phyloP scores from a whole-genome alignment of 2,888 invertebrate genomes.

The Keiferia lycopersicella region DNA sequence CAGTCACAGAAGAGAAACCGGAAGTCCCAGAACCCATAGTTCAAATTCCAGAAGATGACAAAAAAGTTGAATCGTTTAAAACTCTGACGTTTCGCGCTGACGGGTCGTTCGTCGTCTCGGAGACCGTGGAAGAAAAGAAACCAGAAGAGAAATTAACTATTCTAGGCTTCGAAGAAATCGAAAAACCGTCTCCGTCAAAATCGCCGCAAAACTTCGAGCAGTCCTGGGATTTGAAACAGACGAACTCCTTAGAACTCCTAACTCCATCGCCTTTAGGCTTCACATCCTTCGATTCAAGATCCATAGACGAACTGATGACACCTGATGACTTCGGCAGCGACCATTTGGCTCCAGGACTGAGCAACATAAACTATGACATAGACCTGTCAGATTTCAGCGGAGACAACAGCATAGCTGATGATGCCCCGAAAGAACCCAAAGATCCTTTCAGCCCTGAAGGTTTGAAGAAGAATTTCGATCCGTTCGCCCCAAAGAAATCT shows the following conservation, averaged over 20 bases:
- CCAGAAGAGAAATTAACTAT: conserved; percentile 57
- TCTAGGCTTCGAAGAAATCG: conserved; percentile 58
- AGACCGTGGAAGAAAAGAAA: conserved; percentile 25
- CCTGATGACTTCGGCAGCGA: conserved; percentile 81
- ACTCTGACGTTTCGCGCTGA: too few relatives aligned
- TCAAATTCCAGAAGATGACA: background rate
- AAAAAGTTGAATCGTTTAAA: background rate
- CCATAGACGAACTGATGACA: conserved; percentile 81
- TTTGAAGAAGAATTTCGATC: conserved; percentile 68
- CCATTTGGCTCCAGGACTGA: conserved; percentile 82
- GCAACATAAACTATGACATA: conserved; percentile 88
- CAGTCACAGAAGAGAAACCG: conserved; percentile 13
- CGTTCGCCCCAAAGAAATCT: conserved; percentile 71
- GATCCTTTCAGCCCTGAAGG: conserved; percentile 82
- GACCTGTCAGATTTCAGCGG: conserved; percentile 88
- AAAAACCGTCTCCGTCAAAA: conserved; percentile 60
- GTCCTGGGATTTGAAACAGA: conserved; percentile 62
- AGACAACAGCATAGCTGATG: conserved; percentile 86
- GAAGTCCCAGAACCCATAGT: conserved; percentile 19
- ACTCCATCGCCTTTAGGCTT: conserved; percentile 82
- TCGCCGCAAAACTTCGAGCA: conserved; percentile 57
- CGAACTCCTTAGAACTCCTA: conserved; percentile 75
- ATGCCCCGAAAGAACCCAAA: conserved; percentile 64
- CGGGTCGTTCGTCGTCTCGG: background rate
- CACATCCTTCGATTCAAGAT: conserved; percentile 80